phyloP scores from a whole-genome alignment of 2,113 vertebrate species.

The Arenaria interpres region DNA sequence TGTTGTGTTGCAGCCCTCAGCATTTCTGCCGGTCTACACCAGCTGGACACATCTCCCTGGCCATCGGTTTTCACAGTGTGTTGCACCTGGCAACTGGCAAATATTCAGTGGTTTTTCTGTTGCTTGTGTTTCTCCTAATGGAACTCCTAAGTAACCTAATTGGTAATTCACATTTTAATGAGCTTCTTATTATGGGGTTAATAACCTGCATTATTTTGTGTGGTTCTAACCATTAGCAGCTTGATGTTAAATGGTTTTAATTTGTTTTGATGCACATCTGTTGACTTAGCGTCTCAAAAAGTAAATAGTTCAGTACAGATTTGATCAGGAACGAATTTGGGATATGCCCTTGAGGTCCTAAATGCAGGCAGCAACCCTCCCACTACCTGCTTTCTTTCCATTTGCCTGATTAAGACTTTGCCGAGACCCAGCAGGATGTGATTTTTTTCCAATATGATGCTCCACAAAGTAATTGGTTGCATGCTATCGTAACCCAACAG shows the following conservation, averaged over 20 bases:
- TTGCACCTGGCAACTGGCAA: background rate
- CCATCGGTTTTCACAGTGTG: background rate
- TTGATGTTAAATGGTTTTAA: slow-evolving; percentile 26
- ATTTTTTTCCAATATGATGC: slow-evolving; percentile 1
- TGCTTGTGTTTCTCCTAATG: slow-evolving; percentile 18
- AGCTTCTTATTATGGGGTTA: slow-evolving; percentile 42
- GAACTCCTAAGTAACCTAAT: slow-evolving; percentile 29
- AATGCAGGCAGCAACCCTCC: slow-evolving; percentile 3
- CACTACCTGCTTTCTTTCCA: slow-evolving; percentile 2
- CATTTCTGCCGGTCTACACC: background rate
- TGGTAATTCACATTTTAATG: slow-evolving; percentile 58
- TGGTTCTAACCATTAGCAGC: slow-evolving; percentile 28
- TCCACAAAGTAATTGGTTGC: slow-evolving; percentile 6
- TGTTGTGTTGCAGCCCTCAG: background rate
- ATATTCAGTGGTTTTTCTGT: slow-evolving; percentile 1
- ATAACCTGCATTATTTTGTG: slow-evolving; percentile 43
- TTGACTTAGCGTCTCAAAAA: background rate
- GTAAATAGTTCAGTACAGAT: slow-evolving; percentile 21
- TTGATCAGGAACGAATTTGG: background rate
- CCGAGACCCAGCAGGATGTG: background rate
- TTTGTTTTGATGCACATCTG: slow-evolving; percentile 53
- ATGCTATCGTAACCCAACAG: rapidly evolving
- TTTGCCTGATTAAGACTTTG: background rate
- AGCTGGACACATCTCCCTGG: background rate
- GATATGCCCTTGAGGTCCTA: slow-evolving; percentile 18